A percentile compares a stretch with the other conserved stretches of the same genome.
Evolutionary conservation across 2,797 vertebrate species (phyloP).

Genomic region (Morelia viridis): DNA sequence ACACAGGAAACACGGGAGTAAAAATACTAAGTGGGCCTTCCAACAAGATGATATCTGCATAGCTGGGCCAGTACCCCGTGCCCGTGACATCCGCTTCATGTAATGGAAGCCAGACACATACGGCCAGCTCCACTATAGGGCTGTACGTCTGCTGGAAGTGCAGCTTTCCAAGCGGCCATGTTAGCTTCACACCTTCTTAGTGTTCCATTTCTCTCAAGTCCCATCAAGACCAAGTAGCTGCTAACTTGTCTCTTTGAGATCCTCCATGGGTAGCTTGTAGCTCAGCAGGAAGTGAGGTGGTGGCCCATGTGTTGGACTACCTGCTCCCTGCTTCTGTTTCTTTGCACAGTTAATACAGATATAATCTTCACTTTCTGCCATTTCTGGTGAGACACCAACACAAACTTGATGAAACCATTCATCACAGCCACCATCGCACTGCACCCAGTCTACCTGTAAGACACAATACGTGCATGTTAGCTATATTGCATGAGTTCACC

Average conservation of each 20-base stretch:
- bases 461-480: conserved; percentile 41
- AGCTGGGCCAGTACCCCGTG: conserved; percentile 55
- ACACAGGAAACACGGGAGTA: conserved; percentile 48
- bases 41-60: conserved; percentile 60
- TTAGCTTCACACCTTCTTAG: conserved; percentile 64
- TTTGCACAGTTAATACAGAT: conserved; percentile 92
- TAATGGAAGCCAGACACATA: conserved; percentile 59
- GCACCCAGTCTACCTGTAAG: conserved; percentile 97
- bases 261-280: conserved; percentile 78
- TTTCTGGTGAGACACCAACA: conserved; percentile 95
- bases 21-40: conserved; percentile 58
- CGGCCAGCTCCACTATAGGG: conserved; percentile 59
- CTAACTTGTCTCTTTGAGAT: conserved; percentile 90
- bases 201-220: conserved; percentile 69
- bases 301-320: conserved; percentile 77
- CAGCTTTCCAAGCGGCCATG: conserved; percentile 61
- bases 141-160: conserved; percentile 60
- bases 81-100: conserved; percentile 42
- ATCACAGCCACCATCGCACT: conserved; percentile 97
- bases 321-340: conserved; percentile 74
- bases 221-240: conserved; percentile 67
- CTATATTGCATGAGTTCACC: background rate
- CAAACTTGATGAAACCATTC: conserved; percentile 99
- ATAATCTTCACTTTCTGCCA: conserved; percentile 98
- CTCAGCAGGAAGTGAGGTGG: conserved; percentile 77